Evolutionary conservation across 1,140 invertebrate genomes (phyloP).

Genomic region (Uloborus diversus): DNA sequence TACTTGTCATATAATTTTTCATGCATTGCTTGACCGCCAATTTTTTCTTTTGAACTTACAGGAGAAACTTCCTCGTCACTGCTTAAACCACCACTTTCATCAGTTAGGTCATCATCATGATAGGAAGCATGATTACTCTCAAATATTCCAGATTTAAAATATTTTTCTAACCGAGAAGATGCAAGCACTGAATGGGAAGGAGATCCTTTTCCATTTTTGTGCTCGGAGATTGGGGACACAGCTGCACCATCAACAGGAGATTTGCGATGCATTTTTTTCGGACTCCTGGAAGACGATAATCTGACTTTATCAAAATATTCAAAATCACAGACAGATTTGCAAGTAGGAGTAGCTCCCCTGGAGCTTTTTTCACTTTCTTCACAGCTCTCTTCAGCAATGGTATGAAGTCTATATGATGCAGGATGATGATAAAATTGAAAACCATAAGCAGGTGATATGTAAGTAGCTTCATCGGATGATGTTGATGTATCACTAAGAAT

Average conservation of each 20-base stretch:
- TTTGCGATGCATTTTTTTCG: slow-evolving; percentile 30
- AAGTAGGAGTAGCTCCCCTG: slow-evolving; percentile 62
- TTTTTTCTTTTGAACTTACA: not conserved
- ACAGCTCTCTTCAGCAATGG: slow-evolving; percentile 92
- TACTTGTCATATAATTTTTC: too few relatives aligned
- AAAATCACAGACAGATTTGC: slow-evolving; percentile 25
- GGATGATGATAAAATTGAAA: slow-evolving; percentile 48
- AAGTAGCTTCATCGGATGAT: slow-evolving; percentile 51
- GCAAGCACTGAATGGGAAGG: slow-evolving; percentile 67
- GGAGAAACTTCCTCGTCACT: slow-evolving; percentile 52
- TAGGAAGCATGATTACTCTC: slow-evolving; percentile 71
- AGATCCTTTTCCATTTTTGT: slow-evolving; percentile 30
- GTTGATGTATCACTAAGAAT: slow-evolving; percentile 57
- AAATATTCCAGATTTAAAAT: slow-evolving; percentile 86
- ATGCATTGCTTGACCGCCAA: too few relatives aligned
- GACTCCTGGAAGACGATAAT: slow-evolving; percentile 9
- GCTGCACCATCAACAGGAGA: not conserved
- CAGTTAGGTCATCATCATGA: slow-evolving; percentile 65
- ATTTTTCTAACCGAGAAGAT: slow-evolving; percentile 87
- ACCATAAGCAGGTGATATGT: slow-evolving; percentile 24
- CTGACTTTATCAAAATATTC: slow-evolving; percentile 37
- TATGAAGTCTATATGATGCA: slow-evolving; percentile 81
- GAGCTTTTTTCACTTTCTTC: slow-evolving; percentile 76
- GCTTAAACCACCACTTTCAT: slow-evolving; percentile 83
- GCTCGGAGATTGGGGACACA: not conserved